Evolutionary conservation across 2,113 vertebrate species (phyloP).

Genomic region (Pithys albifrons): DNA sequence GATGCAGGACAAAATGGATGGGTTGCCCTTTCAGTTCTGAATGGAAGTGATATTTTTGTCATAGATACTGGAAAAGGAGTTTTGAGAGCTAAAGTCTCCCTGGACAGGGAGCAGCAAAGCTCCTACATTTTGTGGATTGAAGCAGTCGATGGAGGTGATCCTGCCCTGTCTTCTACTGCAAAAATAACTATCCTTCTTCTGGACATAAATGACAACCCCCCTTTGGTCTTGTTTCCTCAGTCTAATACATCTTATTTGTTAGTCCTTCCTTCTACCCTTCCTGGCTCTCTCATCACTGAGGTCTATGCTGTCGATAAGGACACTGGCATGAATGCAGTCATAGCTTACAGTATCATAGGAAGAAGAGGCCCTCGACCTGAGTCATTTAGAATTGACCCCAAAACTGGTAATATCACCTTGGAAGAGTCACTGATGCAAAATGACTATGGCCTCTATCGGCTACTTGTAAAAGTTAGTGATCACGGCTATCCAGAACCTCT

Average conservation of each 20-base stretch:
- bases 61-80: conserved; percentile 94
- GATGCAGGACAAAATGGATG: conserved; percentile 92
- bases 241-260: conserved; percentile 97
- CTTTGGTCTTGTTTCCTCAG: conserved; percentile 94
- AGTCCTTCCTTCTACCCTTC: conserved; percentile 91
- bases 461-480: conserved; percentile 95
- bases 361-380: conserved; percentile 90
- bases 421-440: conserved; percentile 87
- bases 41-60: conserved; percentile 95
- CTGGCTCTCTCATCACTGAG: conserved; percentile 95
- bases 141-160: conserved; percentile 91
- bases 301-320: conserved; percentile 98
- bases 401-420: conserved; percentile 97
- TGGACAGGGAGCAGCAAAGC: conserved; percentile 96
- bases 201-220: conserved; percentile 98
- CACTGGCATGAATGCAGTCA: conserved; percentile 98
- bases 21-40: conserved; percentile 94
- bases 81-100: conserved; percentile 88
- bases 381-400: conserved; percentile 93
- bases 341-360: conserved; percentile 96
- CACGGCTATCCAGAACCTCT: conserved; percentile 96
- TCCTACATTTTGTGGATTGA: conserved; percentile 94
- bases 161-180: conserved; percentile 90
- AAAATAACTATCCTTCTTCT: conserved; percentile 94
- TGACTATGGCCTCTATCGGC: conserved; percentile 91